These are phyloP conservation scores for Drosophila kohkoa DNA, from an alignment of 1,140 invertebrate genomes.

Conservation along the genomic window DNA sequence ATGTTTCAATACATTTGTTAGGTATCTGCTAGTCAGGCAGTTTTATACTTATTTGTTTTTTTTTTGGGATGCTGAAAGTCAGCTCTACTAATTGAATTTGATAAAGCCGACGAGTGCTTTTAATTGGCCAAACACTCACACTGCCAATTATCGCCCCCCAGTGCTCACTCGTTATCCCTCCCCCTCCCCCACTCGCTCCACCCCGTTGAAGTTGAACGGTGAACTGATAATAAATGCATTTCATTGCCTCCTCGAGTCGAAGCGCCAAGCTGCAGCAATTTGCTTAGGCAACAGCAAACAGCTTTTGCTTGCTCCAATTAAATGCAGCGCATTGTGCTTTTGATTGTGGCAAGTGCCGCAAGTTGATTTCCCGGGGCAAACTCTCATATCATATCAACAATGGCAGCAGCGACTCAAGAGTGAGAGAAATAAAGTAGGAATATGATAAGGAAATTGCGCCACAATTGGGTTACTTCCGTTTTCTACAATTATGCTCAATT, in stretches of 20 bases:
- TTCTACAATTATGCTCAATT: background rate
- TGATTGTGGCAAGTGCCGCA: constrained; percentile 43
- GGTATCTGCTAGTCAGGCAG: constrained; percentile 3
- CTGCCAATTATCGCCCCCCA: constrained; percentile 56
- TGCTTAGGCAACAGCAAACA: constrained; percentile 26
- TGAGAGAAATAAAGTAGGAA: constrained; percentile 2
- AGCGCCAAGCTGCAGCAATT: constrained; percentile 24
- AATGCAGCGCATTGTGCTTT: constrained; percentile 31
- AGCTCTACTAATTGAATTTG: constrained; percentile 69
- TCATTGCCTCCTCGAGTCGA: constrained; percentile 2
- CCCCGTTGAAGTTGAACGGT: background rate
- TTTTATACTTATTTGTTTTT: background rate
- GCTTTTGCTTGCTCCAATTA: constrained; percentile 32
- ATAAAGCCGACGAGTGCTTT: constrained; percentile 64
- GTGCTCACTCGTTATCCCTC: background rate
- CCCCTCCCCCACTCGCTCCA: background rate
- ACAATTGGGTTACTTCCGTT: constrained; percentile 56
- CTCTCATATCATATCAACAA: constrained; percentile 22
- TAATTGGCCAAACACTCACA: constrained; percentile 64
- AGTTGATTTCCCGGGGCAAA: constrained; percentile 41
- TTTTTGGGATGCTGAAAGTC: constrained; percentile 5
- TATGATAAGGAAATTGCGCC: constrained; percentile 24
- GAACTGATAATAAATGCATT: constrained; percentile 36
- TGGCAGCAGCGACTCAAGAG: background rate
- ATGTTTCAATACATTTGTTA: too few relatives aligned